Evolutionary conservation across 2,888 invertebrate genomes (phyloP).

Genomic region (Phyto melanocephala): DNA sequence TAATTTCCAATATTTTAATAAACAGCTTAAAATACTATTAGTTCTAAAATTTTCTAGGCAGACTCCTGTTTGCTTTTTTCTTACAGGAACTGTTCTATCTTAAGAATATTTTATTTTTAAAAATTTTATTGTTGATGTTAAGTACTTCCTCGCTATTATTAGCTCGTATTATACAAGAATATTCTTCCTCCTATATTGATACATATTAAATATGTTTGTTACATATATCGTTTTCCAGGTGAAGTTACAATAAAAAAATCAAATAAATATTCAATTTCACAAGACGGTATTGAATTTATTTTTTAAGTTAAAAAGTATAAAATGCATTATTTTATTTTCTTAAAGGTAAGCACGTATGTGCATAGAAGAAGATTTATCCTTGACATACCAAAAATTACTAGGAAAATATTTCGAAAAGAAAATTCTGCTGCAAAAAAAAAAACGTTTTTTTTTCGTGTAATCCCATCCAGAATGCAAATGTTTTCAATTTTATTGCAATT

Average conservation of each 20-base stretch:
- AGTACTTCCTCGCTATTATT: not conserved
- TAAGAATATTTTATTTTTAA: not conserved
- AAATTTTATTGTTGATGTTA: slow-evolving; percentile 1
- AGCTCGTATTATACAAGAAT: too few species aligned
- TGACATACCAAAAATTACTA: not conserved
- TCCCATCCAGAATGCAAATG: not conserved
- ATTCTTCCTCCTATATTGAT: not conserved
- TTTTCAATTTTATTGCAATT: slow-evolving; percentile 4
- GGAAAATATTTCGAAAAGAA: not conserved
- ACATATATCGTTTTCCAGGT: not conserved
- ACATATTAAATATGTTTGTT: not conserved
- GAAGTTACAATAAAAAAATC: not conserved
- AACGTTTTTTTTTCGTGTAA: not conserved
- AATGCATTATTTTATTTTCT: not conserved
- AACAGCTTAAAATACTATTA: too few species aligned
- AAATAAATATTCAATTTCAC: not conserved
- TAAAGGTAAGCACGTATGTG: too few species aligned
- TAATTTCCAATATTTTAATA: too few species aligned
- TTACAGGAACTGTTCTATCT: too few species aligned
- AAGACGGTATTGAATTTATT: not conserved
- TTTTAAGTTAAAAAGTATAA: not conserved
- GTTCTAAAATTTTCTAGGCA: too few species aligned
- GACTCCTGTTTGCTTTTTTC: too few species aligned
- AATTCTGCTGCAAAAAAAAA: not conserved
- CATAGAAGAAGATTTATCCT: not conserved